Conservation (phyloP, 2,113 vertebrate genomes). For the Dromaius novaehollandiae region DNA sequence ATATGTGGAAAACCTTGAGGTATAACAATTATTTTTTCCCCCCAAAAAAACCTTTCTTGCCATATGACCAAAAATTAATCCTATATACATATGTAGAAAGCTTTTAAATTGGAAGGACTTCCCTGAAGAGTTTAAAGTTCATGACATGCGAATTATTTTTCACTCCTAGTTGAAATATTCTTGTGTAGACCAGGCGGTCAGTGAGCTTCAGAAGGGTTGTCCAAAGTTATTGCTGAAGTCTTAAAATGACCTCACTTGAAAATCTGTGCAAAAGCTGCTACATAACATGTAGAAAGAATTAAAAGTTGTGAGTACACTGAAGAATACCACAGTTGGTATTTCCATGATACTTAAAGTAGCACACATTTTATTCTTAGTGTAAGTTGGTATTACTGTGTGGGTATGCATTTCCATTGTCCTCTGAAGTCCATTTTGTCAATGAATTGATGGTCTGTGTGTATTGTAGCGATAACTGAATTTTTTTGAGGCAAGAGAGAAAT, state of each 20-base stretch:
- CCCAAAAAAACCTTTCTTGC: neutral
- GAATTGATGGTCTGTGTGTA: neutral
- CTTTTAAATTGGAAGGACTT: neutral
- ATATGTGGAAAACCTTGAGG: neutral
- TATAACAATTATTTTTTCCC: neutral
- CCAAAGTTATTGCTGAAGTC: neutral
- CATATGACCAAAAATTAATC: too few species aligned
- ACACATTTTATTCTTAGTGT: neutral
- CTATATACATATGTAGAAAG: neutral
- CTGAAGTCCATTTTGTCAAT: accelerated
- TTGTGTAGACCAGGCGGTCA: neutral
- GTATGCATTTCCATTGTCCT: neutral
- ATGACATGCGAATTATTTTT: neutral
- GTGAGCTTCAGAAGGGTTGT: neutral
- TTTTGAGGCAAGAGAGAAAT: neutral
- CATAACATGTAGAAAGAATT: neutral
- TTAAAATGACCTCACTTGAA: neutral
- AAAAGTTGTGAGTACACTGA: neutral
- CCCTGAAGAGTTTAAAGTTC: neutral
- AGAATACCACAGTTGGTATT: neutral
- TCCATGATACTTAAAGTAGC: neutral
- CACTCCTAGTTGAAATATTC: neutral
- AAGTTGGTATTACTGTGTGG: neutral
- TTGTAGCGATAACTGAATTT: neutral
- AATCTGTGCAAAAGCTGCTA: neutral